These are phyloP conservation scores for Oegoconia quadripuncta DNA, from an alignment of 2,888 invertebrate genomes.

Conservation along the genomic window DNA sequence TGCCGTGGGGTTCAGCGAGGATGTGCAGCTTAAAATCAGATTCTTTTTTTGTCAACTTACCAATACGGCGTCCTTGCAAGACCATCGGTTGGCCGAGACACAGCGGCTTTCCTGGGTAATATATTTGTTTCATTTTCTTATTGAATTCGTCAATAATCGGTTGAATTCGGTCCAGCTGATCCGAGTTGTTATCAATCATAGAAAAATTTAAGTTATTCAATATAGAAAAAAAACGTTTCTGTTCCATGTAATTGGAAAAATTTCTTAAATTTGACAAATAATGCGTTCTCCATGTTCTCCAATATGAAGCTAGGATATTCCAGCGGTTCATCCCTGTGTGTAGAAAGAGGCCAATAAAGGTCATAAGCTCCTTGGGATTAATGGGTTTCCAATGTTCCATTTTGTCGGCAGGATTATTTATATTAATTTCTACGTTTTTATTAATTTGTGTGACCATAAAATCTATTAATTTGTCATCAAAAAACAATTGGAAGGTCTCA, in stretches of 20 bases:
- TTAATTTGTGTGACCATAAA: slow-evolving; percentile 22
- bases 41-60: too few species aligned
- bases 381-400: slow-evolving; percentile 32
- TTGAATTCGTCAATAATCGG: slow-evolving; percentile 41
- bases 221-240: slow-evolving; percentile 38
- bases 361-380: slow-evolving; percentile 27
- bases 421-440: slow-evolving; percentile 15
- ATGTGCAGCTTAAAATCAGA: too few species aligned
- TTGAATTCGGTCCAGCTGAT: slow-evolving; percentile 32
- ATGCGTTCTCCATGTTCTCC: slow-evolving; percentile 43
- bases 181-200: slow-evolving; percentile 26
- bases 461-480: slow-evolving; percentile 23
- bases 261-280: slow-evolving; percentile 33
- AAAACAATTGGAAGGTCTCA: too few species aligned
- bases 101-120: slow-evolving; percentile 33
- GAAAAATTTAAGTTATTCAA: slow-evolving; percentile 39
- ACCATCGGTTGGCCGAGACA: slow-evolving; percentile 39
- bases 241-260: slow-evolving; percentile 37
- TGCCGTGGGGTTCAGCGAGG: slow-evolving; percentile 35
- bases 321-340: slow-evolving; percentile 41
- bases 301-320: slow-evolving; percentile 37
- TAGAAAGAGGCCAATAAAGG: slow-evolving; percentile 43
- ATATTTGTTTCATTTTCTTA: slow-evolving; percentile 31
- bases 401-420: slow-evolving; percentile 11
- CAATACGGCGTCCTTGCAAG: too few species aligned